Percentiles rank a stretch among this genome's conserved stretches.
Conservation (phyloP, 2,888 invertebrate genomes). For the Spialia ferax region DNA sequence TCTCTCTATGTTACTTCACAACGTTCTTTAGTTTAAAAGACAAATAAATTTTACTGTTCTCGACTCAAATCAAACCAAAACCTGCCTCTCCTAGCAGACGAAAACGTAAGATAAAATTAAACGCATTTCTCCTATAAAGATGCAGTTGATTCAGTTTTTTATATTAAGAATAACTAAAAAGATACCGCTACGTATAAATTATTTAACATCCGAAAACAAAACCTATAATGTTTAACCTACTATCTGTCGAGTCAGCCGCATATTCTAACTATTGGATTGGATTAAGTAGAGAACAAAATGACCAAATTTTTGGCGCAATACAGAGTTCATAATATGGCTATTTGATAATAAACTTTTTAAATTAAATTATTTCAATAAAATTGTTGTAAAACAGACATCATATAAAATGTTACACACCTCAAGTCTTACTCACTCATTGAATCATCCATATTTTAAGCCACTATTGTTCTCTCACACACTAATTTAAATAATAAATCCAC, state of each 20-base stretch:
- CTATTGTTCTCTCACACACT: too few relatives aligned
- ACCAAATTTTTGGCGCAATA: neutral
- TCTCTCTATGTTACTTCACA: conserved; percentile 21
- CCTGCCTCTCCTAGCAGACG: conserved; percentile 61
- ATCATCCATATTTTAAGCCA: too few relatives aligned
- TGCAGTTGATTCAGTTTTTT: conserved; percentile 57
- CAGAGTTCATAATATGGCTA: neutral
- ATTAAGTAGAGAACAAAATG: neutral
- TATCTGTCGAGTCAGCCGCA: conserved; percentile 9
- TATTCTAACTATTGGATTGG: neutral
- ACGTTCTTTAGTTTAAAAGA: conserved; percentile 45
- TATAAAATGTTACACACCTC: too few relatives aligned
- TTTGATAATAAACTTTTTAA: neutral
- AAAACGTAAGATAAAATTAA: conserved; percentile 51
- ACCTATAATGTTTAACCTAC: conserved; percentile 10
- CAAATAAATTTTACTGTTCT: conserved; percentile 55
- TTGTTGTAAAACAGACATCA: neutral
- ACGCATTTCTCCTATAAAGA: conserved; percentile 52
- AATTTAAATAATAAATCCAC: neutral
- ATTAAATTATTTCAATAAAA: neutral
- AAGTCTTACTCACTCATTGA: too few relatives aligned
- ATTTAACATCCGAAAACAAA: conserved; percentile 32
- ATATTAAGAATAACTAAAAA: conserved; percentile 43
- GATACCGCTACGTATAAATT: conserved; percentile 33
- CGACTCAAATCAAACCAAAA: conserved; percentile 61